These are phyloP conservation scores for Alosa alosa DNA, from an alignment of 2,113 vertebrate genomes.

Conservation along the genomic window DNA sequence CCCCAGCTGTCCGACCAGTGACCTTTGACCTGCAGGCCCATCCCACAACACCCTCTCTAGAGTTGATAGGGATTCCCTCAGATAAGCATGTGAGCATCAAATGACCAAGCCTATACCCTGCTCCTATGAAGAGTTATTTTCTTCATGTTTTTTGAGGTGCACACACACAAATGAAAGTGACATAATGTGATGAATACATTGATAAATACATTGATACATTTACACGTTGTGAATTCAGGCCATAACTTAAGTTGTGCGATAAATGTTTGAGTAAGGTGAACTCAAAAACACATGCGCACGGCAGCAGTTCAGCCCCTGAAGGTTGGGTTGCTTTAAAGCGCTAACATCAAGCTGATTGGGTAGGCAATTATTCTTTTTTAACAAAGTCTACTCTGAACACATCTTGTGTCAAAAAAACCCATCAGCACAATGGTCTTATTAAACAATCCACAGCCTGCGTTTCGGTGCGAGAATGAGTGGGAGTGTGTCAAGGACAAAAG, in stretches of 20 bases:
- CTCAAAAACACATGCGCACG: neutral
- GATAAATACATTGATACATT: neutral
- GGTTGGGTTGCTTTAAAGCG: neutral
- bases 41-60: neutral
- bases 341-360: neutral
- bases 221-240: neutral
- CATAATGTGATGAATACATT: neutral
- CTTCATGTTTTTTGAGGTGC: neutral
- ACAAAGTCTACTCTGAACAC: neutral
- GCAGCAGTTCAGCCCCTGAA: neutral
- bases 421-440: constrained; percentile 14
- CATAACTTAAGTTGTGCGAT: neutral
- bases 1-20: neutral
- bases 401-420: constrained; percentile 2
- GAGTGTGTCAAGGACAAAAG: constrained; percentile 11
- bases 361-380: constrained; percentile 12
- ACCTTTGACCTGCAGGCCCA: neutral
- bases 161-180: neutral
- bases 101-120: neutral
- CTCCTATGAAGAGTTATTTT: neutral
- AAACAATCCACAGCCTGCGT: constrained; percentile 2
- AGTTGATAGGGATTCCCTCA: neutral
- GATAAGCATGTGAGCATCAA: neutral
- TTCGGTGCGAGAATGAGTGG: neutral
- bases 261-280: neutral